Conservation (phyloP, 2,113 vertebrate species). For the Thamnaconus septentrionalis region DNA sequence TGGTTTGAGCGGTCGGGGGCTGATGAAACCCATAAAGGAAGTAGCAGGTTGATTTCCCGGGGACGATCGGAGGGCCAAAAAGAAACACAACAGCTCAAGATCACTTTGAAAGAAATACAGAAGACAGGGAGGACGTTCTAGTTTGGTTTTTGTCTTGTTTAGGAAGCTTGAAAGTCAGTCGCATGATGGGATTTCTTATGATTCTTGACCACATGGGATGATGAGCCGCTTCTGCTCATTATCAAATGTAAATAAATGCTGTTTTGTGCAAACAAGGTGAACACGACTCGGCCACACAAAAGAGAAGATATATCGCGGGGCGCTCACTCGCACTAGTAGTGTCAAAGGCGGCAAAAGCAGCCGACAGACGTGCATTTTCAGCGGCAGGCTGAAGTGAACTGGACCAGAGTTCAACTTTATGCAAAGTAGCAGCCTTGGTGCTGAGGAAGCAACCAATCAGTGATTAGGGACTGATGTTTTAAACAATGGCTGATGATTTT, state of each 20-base stretch:
- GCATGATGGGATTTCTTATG: not conserved
- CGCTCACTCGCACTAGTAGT: no score
- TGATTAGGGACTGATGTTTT: no score
- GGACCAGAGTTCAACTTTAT: no score
- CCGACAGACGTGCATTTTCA: no score
- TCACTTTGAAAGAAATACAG: not conserved
- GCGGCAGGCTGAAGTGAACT: no score
- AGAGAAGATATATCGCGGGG: no score
- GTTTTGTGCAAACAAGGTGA: slow-evolving; percentile 2
- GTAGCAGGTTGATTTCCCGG: not conserved
- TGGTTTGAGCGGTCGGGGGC: slow-evolving; percentile 8
- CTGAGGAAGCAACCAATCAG: no score
- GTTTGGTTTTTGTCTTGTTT: not conserved
- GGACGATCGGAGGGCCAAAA: no score
- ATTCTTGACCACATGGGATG: slow-evolving; percentile 1
- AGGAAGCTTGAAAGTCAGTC: not conserved
- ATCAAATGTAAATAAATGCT: not conserved
- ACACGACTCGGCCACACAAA: not conserved
- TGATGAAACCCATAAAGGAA: not conserved
- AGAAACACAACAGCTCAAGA: not conserved
- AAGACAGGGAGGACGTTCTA: not conserved
- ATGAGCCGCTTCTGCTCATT: slow-evolving; percentile 4
- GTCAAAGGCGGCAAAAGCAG: no score
- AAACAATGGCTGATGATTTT: no score
- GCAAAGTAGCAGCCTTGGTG: no score